Evolutionary conservation across 2,797 vertebrate species (phyloP).

Genomic region (Xenops minutus): DNA sequence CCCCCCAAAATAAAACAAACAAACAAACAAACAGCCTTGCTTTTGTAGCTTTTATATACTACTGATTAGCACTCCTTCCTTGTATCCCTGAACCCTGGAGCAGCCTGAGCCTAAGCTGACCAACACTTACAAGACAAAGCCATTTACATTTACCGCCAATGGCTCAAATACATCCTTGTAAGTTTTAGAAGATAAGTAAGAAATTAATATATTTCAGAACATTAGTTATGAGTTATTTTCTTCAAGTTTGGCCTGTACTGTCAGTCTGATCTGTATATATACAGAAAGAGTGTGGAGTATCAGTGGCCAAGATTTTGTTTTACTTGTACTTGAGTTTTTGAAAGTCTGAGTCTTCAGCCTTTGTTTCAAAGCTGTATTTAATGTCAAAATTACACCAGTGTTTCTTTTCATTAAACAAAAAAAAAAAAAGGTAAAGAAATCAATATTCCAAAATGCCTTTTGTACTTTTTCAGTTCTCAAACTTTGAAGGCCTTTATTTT

Average conservation of each 20-base stretch:
- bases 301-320: background rate
- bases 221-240: background rate
- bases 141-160: background rate
- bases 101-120: background rate
- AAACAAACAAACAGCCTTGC: background rate
- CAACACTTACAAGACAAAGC: accelerated
- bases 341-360: background rate
- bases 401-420: background rate
- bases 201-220: background rate
- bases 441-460: background rate
- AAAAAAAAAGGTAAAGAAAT: background rate
- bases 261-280: background rate
- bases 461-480: background rate
- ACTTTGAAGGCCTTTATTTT: background rate
- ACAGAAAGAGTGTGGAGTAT: background rate
- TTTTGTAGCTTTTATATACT: no score
- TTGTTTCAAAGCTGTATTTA: background rate
- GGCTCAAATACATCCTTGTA: background rate
- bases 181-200: background rate
- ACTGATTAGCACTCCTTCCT: background rate
- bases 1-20: background rate
- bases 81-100: background rate
- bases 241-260: background rate
- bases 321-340: background rate
- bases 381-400: background rate